phyloP scores from a whole-genome alignment of 2,888 invertebrate species.

The Lagria hirta region DNA sequence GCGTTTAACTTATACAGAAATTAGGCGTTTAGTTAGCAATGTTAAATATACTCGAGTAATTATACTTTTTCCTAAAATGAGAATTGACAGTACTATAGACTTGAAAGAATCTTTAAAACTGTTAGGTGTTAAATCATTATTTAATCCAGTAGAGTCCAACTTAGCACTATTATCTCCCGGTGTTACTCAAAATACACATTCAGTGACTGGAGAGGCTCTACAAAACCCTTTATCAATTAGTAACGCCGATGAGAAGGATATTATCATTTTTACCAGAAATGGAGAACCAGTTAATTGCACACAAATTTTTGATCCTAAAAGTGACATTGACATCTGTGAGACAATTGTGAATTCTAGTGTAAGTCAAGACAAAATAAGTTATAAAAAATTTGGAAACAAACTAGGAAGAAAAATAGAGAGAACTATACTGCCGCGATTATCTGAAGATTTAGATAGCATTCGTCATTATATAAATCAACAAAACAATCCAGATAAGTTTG shows the following conservation, averaged over 20 bases:
- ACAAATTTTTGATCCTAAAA: slow-evolving; percentile 39
- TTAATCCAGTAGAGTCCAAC: slow-evolving; percentile 63
- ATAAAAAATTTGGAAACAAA: slow-evolving; percentile 46
- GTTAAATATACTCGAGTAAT: slow-evolving; percentile 57
- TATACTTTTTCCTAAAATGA: slow-evolving; percentile 71
- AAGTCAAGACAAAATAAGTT: slow-evolving; percentile 34
- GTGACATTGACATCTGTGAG: slow-evolving; percentile 36
- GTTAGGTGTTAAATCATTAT: slow-evolving; percentile 66
- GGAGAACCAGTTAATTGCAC: slow-evolving; percentile 39
- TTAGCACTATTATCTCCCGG: slow-evolving; percentile 66
- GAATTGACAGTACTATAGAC: slow-evolving; percentile 61
- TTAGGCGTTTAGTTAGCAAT: slow-evolving; percentile 57
- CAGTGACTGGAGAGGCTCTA: slow-evolving; percentile 9
- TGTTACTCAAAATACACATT: slow-evolving; percentile 4
- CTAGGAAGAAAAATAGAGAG: slow-evolving; percentile 46
- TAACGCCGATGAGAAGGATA: slow-evolving; percentile 15
- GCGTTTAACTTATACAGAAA: slow-evolving; percentile 54
- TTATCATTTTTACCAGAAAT: slow-evolving; percentile 39
- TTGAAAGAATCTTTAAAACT: slow-evolving; percentile 59
- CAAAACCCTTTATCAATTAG: slow-evolving; percentile 15
- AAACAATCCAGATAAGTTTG: slow-evolving; percentile 55
- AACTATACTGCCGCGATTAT: slow-evolving; percentile 25
- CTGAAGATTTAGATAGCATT: slow-evolving; percentile 43
- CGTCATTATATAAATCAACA: slow-evolving; percentile 44
- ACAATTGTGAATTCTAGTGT: slow-evolving; percentile 31